Evolutionary conservation across 37 sponge, comb jelly and placozoan species (phyloP), one percentile per base, ranked within the genome.

Genomic region (Tethya wilhelma): DNA sequence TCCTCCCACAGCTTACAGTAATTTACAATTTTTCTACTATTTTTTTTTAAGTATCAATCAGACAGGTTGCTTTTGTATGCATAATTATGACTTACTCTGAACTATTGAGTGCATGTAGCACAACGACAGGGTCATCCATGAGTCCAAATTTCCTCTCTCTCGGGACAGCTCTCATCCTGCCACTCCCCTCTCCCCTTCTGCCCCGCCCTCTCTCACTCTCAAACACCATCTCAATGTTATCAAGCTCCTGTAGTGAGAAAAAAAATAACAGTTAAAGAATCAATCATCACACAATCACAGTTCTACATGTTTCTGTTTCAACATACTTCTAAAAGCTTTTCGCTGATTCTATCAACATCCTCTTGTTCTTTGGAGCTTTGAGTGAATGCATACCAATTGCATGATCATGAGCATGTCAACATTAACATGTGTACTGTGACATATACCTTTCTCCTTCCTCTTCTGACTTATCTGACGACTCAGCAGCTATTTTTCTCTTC

Each of bases 71-170:
- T n/a, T n/a, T n/a, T n/a, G n/a, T n/a, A n/a, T n/a, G n/a, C n/a
- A n/a, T n/a, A n/a, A n/a, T n/a, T n/a, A n/a, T n/a, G 55, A 70
- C 68, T 59, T 33, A 81, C 87, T 75, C 57, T 59, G 88, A 64
- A 25, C 77, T 74, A 4, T 19, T 59, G 53, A 89, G 40, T 12
- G 89, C 46, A 46, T 89, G 84, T 5, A 89, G 60, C 12, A 89
- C 36, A 25, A 88, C 72, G 1, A 78, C n/a, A 22, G 84, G 84
- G 2, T 64, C 79, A 57, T 78, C 22, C 42, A 83, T 57, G 19
- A 89, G 42, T 31, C 77, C 79, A 78, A 72, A 89, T 9, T 78
- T 14, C 8, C 28, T 43, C 17, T 34, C 68, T 30, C n/a, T 32
- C 19, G 64, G 59, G 1, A 23, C 14, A 45, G 73, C 82, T 29